These are phyloP conservation scores for Cheilosia variabilis DNA, from an alignment of 2,888 invertebrate species.

Conservation along the genomic window DNA sequence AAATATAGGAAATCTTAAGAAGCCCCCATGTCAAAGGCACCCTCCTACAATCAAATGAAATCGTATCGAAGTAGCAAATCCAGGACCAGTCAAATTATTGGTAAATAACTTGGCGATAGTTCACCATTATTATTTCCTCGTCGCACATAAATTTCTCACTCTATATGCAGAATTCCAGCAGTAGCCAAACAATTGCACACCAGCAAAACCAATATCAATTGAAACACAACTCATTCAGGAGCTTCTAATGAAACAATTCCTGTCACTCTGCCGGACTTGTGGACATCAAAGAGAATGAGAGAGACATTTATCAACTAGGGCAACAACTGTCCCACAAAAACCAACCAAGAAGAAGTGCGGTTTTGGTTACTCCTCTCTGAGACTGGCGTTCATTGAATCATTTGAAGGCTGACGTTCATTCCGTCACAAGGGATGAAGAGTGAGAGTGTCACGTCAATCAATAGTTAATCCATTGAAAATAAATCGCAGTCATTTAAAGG, in stretches of 20 bases:
- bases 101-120: too few relatives aligned
- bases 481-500: background rate
- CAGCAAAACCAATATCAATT: background rate
- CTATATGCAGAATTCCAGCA: background rate
- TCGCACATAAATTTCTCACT: too few relatives aligned
- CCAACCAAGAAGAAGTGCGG: slow-evolving; percentile 10
- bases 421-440: background rate
- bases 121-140: too few relatives aligned
- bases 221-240: background rate
- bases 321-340: slow-evolving; percentile 23
- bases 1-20: too few relatives aligned
- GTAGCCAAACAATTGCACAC: too few relatives aligned
- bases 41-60: too few relatives aligned
- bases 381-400: background rate
- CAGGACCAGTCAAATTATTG: too few relatives aligned
- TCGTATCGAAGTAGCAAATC: too few relatives aligned
- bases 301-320: background rate
- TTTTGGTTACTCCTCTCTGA: background rate
- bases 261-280: background rate
- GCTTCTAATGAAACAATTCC: slow-evolving; percentile 6
- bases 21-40: too few relatives aligned
- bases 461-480: background rate
- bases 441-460: background rate
- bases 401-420: background rate
- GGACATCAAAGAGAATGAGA: background rate